These are phyloP conservation scores for Drosophila suzukii DNA, from an alignment of 1,140 invertebrate species.

Conservation along the genomic window DNA sequence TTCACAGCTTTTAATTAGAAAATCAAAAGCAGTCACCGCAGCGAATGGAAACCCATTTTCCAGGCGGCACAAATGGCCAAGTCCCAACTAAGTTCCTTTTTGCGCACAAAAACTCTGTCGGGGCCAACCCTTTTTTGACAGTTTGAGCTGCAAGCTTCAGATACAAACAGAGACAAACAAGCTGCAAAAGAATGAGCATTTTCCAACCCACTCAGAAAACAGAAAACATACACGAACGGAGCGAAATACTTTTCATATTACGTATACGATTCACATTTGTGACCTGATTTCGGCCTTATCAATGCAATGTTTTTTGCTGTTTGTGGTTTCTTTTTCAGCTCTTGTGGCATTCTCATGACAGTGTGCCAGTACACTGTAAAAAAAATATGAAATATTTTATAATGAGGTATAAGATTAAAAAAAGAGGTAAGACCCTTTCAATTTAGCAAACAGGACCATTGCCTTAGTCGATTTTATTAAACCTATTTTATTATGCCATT, in stretches of 20 bases:
- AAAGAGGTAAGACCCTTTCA: not conserved
- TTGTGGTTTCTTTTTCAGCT: conserved; percentile 32
- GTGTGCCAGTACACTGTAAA: conserved; percentile 11
- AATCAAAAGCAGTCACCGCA: conserved; percentile 36
- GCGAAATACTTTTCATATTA: conserved; percentile 73
- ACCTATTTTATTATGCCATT: too few species aligned
- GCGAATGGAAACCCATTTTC: conserved; percentile 13
- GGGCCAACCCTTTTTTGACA: conserved; percentile 48
- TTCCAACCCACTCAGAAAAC: conserved; percentile 8
- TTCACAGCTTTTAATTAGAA: conserved; percentile 39
- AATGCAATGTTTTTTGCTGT: conserved; percentile 72
- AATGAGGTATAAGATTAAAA: not conserved
- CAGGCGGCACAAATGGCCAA: conserved; percentile 20
- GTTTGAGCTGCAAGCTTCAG: conserved; percentile 44
- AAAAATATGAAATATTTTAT: not conserved
- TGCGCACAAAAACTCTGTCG: conserved; percentile 31
- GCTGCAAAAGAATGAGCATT: conserved; percentile 31
- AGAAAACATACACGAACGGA: conserved; percentile 46
- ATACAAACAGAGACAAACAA: conserved; percentile 42
- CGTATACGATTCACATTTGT: conserved; percentile 71
- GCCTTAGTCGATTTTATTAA: too few species aligned
- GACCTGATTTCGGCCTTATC: conserved; percentile 80
- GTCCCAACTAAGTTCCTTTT: conserved; percentile 34
- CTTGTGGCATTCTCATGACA: conserved; percentile 54
- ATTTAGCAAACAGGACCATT: not conserved